Conservation (phyloP, 1,140 invertebrate species). For the Neuroterus valhalla region DNA sequence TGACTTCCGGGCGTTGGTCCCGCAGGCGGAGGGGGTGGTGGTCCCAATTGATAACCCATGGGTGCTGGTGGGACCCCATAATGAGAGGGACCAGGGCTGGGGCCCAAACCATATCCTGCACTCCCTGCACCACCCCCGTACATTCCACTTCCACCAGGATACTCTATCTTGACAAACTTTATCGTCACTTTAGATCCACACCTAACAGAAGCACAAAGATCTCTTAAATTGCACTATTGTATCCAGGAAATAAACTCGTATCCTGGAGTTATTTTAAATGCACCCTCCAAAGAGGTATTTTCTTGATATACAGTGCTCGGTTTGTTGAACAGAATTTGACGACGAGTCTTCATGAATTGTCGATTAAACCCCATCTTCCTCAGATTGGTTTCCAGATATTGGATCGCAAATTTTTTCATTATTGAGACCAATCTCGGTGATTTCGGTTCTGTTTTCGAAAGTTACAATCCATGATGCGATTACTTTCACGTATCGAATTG, state of each 20-base stretch:
- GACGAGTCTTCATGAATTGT: no score
- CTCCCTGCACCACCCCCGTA: slow-evolving; percentile 75
- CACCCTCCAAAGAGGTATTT: no score
- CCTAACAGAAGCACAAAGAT: neutral
- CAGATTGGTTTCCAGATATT: neutral
- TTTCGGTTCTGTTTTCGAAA: slow-evolving; percentile 45
- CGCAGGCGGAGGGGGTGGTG: slow-evolving; percentile 67
- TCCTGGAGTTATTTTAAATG: no score
- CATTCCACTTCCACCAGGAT: slow-evolving; percentile 67
- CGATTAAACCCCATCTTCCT: neutral
- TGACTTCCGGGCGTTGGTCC: slow-evolving; percentile 63
- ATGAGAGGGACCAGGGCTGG: slow-evolving; percentile 72
- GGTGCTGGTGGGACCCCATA: slow-evolving; percentile 75
- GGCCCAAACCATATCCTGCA: slow-evolving; percentile 66
- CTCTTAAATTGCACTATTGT: neutral
- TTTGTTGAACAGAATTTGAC: no score
- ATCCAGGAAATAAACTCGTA: neutral
- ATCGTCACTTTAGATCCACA: slow-evolving; percentile 3
- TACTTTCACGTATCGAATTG: slow-evolving; percentile 37
- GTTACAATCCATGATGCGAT: slow-evolving; percentile 25
- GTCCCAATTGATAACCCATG: slow-evolving; percentile 67
- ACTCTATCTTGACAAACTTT: slow-evolving; percentile 69
- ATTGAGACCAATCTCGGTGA: neutral
- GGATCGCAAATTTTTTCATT: neutral
- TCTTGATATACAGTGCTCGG: no score